Conservation (phyloP, 2,797 vertebrate species). For the Eupleurogrammus muticus region DNA sequence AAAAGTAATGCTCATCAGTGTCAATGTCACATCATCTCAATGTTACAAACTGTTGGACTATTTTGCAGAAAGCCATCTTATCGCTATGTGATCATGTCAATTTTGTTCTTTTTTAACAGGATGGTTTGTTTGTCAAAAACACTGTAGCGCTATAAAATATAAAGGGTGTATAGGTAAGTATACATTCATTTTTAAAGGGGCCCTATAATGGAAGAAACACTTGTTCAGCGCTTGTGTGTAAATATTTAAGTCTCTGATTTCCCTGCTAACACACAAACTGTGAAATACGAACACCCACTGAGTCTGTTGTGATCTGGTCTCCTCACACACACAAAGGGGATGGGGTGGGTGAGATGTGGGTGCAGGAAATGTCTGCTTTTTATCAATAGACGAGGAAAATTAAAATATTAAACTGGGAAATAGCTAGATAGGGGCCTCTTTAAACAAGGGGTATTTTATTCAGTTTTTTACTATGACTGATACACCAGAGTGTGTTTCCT, state of each 20-base stretch:
- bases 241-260: too few relatives aligned
- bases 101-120: slow-evolving; percentile 11
- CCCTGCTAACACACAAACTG: too few relatives aligned
- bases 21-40: slow-evolving; percentile 16
- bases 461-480: not conserved
- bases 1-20: slow-evolving; percentile 10
- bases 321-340: too few relatives aligned
- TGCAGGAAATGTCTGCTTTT: too few relatives aligned
- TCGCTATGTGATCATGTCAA: slow-evolving; percentile 58
- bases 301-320: too few relatives aligned
- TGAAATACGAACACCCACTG: too few relatives aligned
- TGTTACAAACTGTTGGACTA: slow-evolving; percentile 15
- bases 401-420: too few relatives aligned
- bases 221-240: too few relatives aligned
- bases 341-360: too few relatives aligned
- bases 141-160: not conserved
- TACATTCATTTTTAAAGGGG: too few relatives aligned
- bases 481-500: slow-evolving; percentile 1
- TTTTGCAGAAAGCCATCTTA: slow-evolving; percentile 61
- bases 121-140: not conserved
- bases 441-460: not conserved
- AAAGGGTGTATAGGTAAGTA: not conserved
- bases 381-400: too few relatives aligned
- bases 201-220: too few relatives aligned
- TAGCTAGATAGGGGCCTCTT: not conserved